Evolutionary conservation across 2,888 invertebrate species (phyloP).

Genomic region (Craniophora ligustri): DNA sequence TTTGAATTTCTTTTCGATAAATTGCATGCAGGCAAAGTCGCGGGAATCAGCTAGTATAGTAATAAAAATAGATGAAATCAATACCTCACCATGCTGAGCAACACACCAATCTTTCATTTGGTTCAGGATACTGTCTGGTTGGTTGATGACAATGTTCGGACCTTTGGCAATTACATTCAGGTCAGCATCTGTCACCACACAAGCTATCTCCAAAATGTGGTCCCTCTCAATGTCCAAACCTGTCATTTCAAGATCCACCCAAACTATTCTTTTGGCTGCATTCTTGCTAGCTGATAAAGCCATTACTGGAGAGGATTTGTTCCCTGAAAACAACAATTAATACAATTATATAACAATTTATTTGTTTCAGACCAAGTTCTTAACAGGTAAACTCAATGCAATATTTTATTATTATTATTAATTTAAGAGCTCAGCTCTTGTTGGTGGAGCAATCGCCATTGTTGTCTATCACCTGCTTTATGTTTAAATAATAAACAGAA

Average conservation of each 20-base stretch:
- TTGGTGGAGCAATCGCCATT: too few species aligned
- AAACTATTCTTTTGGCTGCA: slow-evolving; percentile 88
- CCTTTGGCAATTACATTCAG: slow-evolving; percentile 93
- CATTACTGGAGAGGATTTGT: slow-evolving; percentile 27
- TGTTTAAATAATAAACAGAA: too few species aligned
- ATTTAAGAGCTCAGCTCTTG: too few species aligned
- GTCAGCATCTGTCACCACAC: slow-evolving; percentile 94
- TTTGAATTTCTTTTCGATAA: too few species aligned
- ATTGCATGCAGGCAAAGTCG: too few species aligned
- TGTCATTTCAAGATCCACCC: slow-evolving; percentile 97
- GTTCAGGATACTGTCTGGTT: slow-evolving; percentile 91
- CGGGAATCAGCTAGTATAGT: too few species aligned
- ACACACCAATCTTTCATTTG: slow-evolving; percentile 96
- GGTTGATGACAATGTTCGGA: slow-evolving; percentile 93
- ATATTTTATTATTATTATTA: too few species aligned
- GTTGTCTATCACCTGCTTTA: too few species aligned
- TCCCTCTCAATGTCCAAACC: slow-evolving; percentile 94
- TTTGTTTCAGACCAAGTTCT: too few species aligned
- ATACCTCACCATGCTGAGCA: slow-evolving; percentile 93
- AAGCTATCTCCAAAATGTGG: slow-evolving; percentile 96
- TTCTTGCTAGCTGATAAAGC: slow-evolving; percentile 45
- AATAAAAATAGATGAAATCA: slow-evolving; percentile 23
- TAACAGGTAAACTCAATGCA: too few species aligned
- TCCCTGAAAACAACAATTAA: slow-evolving; percentile 25
- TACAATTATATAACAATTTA: slow-evolving; percentile 1